Conservation (phyloP, 2,113 vertebrate genomes). For the Colossoma macropomum region DNA sequence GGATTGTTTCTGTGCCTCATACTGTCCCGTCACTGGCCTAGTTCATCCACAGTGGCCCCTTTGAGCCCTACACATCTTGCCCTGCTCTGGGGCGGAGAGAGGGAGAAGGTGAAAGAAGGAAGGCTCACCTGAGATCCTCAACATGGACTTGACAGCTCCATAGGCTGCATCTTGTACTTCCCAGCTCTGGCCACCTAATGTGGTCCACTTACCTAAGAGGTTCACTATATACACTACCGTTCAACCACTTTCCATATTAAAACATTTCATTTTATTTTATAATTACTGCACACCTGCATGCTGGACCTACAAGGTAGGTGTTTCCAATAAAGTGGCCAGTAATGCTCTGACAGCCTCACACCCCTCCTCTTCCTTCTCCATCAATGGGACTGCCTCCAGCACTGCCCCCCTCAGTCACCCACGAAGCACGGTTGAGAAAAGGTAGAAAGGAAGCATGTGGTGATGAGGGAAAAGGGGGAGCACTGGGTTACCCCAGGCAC, state of each 20-base stretch:
- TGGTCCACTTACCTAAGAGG: no score
- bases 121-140: neutral
- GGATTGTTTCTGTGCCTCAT: slow-evolving; percentile 33
- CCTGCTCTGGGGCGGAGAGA: neutral
- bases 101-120: neutral
- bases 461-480: neutral
- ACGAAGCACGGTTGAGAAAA: slow-evolving; percentile 48
- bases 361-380: neutral
- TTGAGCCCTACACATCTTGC: slow-evolving; percentile 20
- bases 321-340: neutral
- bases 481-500: slow-evolving; percentile 55
- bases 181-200: neutral
- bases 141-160: neutral
- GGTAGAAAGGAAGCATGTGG: slow-evolving; percentile 24
- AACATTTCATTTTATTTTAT: no score
- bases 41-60: slow-evolving; percentile 57
- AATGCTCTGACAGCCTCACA: slow-evolving; percentile 39
- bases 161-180: neutral
- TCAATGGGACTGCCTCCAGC: slow-evolving; percentile 40
- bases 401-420: slow-evolving; percentile 58
- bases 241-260: no score
- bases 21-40: slow-evolving; percentile 60
- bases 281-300: neutral
- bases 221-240: no score
- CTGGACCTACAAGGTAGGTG: neutral